These are phyloP conservation scores for Antechinus stuartii DNA, from an alignment of 2,113 vertebrate genomes.

Conservation along the genomic window DNA sequence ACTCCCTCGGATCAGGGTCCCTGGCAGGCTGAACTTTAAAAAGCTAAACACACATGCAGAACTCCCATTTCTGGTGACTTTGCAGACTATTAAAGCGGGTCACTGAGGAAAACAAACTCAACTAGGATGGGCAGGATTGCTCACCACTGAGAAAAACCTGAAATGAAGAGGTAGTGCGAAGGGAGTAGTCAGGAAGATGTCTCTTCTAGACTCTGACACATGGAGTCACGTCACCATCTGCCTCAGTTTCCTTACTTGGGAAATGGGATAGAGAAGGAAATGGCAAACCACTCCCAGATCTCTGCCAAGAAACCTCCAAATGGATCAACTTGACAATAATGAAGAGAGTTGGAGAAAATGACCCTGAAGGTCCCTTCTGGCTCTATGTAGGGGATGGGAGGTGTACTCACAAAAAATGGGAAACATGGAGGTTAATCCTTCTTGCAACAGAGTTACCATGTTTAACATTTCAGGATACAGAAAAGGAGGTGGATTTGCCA, in stretches of 20 bases:
- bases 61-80: background rate
- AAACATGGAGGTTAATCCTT: background rate
- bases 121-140: background rate
- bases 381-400: background rate
- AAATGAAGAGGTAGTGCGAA: too few relatives aligned
- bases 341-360: background rate
- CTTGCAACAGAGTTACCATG: conserved; percentile 14
- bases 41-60: background rate
- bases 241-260: background rate
- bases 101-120: conserved; percentile 22
- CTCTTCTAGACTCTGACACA: too few relatives aligned
- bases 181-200: too few relatives aligned
- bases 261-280: too few relatives aligned
- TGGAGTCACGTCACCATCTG: background rate
- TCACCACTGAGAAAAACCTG: too few relatives aligned
- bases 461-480: conserved; percentile 14
- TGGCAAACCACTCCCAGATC: too few relatives aligned
- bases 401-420: background rate
- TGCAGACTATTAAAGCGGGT: background rate
- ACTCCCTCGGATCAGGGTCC: background rate
- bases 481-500: background rate
- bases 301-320: too few relatives aligned
- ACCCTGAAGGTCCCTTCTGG: background rate
- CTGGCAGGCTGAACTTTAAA: background rate
- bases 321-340: background rate